Conservation (phyloP, 2,888 invertebrate genomes). For the Drosophila nigricruria region DNA sequence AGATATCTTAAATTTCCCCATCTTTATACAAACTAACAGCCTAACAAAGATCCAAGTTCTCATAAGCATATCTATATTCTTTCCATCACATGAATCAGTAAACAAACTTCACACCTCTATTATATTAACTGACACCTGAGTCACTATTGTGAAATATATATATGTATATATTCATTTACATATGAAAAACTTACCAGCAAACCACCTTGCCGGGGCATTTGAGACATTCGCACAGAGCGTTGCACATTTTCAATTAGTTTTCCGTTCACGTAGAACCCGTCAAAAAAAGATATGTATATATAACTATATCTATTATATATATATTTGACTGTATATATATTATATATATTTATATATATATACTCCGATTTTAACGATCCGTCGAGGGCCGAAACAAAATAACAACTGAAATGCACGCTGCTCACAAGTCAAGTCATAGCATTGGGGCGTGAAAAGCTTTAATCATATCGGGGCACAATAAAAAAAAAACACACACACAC, state of each 20-base stretch:
- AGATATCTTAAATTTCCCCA: background rate
- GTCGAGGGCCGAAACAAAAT: slow-evolving; percentile 53
- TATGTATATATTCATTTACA: background rate
- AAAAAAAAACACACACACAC: slow-evolving; percentile 5
- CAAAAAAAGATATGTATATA: slow-evolving; percentile 3
- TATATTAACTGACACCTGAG: slow-evolving; percentile 12
- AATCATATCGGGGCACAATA: slow-evolving; percentile 58
- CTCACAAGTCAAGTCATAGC: slow-evolving; percentile 39
- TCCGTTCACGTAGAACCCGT: slow-evolving; percentile 18
- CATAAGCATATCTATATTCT: background rate
- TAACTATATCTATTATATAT: slow-evolving; percentile 6
- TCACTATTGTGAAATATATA: slow-evolving; percentile 16
- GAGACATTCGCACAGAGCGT: slow-evolving; percentile 79
- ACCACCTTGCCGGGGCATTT: slow-evolving; percentile 83
- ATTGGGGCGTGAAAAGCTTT: slow-evolving; percentile 63
- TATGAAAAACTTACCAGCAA: slow-evolving; percentile 79
- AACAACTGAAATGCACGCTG: slow-evolving; percentile 56
- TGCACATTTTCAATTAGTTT: slow-evolving; percentile 75
- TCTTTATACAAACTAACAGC: background rate
- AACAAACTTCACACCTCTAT: slow-evolving; percentile 8
- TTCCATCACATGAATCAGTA: background rate
- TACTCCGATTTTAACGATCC: slow-evolving; percentile 17
- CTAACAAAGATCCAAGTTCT: background rate
- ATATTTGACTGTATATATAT: slow-evolving; percentile 8
- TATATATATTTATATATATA: slow-evolving; percentile 12